A percentile compares a stretch with the other conserved stretches of the same genome.
Conservation (phyloP, 2,113 vertebrate species). For the Andinoacara biseriatus region DNA sequence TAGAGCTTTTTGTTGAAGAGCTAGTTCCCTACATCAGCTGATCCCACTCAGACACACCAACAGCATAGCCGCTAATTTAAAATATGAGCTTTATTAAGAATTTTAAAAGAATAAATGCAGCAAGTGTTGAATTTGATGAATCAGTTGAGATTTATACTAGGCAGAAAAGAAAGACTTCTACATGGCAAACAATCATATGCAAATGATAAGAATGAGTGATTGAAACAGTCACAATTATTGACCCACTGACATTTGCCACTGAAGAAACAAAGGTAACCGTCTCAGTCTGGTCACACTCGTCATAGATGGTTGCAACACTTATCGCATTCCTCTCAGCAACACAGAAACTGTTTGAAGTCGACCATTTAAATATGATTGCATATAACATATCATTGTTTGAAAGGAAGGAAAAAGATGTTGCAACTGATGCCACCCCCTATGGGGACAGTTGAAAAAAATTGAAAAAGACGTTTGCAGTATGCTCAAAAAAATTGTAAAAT, state of each 20-base stretch:
- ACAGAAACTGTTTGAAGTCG: neutral
- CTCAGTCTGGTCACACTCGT: neutral
- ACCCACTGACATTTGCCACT: neutral
- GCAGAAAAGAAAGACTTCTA: neutral
- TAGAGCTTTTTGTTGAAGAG: neutral
- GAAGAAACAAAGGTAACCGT: neutral
- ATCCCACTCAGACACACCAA: neutral
- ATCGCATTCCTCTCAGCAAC: neutral
- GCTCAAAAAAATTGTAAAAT: neutral
- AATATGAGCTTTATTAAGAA: neutral
- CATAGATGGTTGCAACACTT: neutral
- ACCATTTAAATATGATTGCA: neutral
- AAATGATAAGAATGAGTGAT: neutral
- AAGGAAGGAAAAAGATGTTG: neutral
- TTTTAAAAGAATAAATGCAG: neutral
- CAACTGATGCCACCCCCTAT: neutral
- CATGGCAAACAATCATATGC: neutral
- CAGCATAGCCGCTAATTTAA: neutral
- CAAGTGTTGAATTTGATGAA: neutral
- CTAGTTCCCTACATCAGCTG: neutral
- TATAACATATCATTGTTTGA: neutral
- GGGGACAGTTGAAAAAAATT: neutral
- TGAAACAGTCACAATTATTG: neutral
- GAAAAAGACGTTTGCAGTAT: neutral
- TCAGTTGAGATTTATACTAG: neutral